phyloP scores from a whole-genome alignment of 2,888 invertebrate genomes.

The Tetragnatha montana region DNA sequence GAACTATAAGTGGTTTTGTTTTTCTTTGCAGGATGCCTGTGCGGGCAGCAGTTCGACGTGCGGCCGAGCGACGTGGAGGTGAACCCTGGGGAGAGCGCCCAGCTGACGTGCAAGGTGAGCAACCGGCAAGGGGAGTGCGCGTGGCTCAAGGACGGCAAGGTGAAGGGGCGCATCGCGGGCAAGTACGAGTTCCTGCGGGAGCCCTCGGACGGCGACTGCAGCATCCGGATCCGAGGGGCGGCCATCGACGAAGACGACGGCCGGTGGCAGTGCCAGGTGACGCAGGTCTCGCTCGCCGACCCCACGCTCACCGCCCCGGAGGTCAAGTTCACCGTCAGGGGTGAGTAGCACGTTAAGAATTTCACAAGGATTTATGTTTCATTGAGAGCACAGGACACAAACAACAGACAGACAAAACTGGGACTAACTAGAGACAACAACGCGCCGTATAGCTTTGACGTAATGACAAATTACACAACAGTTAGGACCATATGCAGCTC shows the following conservation, averaged over 20 bases:
- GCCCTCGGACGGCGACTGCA: conserved; percentile 82
- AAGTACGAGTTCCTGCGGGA: conserved; percentile 71
- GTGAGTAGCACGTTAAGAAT: no score
- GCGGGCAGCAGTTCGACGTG: conserved; percentile 68
- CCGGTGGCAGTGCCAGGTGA: conserved; percentile 94
- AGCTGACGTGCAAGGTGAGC: conserved; percentile 86
- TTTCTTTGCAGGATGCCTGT: conserved; percentile 25
- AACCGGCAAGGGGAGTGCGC: conserved; percentile 91
- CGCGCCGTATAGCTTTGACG: no score
- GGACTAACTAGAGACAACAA: no score
- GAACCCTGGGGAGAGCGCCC: conserved; percentile 65
- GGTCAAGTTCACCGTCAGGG: conserved; percentile 72
- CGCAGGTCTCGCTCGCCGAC: conserved; percentile 75
- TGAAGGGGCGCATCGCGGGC: conserved; percentile 75
- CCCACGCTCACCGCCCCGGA: conserved; percentile 68
- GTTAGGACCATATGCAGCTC: no score
- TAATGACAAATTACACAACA: no score
- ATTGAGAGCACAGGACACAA: no score
- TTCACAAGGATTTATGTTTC: no score
- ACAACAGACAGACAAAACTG: no score
- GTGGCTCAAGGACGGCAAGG: conserved; percentile 92
- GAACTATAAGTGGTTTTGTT: not conserved
- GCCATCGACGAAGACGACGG: conserved; percentile 91
- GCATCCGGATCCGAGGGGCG: conserved; percentile 88
- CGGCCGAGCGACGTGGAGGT: conserved; percentile 63